Evolutionary conservation across 2,113 vertebrate genomes (phyloP).

Genomic region (Paratilapia polleni): DNA sequence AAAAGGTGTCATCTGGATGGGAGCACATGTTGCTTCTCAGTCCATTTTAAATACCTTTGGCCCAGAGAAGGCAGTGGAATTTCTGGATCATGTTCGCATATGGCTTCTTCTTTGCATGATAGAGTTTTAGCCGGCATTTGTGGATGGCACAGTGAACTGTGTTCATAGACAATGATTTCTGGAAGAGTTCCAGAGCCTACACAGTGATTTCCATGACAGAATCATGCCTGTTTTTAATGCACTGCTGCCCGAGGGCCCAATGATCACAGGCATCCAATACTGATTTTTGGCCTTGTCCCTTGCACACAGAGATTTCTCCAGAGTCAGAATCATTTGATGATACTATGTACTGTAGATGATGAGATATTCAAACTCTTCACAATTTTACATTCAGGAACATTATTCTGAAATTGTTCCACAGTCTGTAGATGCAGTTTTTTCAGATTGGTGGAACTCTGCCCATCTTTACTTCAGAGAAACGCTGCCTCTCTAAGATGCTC

Average conservation of each 20-base stretch:
- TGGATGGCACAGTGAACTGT: neutral
- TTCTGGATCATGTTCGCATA: too few relatives aligned
- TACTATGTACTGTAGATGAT: neutral
- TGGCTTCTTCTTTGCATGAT: too few relatives aligned
- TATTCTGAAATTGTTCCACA: neutral
- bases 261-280: neutral
- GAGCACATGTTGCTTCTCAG: neutral
- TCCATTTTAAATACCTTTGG: too few relatives aligned
- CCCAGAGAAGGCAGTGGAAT: too few relatives aligned
- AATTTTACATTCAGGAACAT: neutral
- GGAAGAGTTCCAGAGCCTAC: neutral
- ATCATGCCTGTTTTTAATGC: neutral
- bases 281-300: neutral
- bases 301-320: neutral
- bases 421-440: too few relatives aligned
- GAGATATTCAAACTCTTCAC: neutral
- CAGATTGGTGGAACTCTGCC: too few relatives aligned
- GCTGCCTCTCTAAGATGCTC: neutral
- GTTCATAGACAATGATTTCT: neutral
- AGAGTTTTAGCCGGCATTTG: neutral
- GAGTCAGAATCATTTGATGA: neutral
- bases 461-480: neutral
- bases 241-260: too few relatives aligned
- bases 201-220: neutral
- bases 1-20: neutral